Percentiles rank a stretch among this genome's conserved stretches.
Evolutionary conservation across 2,888 invertebrate genomes (phyloP).

Genomic region (Quadroppia sp.): DNA sequence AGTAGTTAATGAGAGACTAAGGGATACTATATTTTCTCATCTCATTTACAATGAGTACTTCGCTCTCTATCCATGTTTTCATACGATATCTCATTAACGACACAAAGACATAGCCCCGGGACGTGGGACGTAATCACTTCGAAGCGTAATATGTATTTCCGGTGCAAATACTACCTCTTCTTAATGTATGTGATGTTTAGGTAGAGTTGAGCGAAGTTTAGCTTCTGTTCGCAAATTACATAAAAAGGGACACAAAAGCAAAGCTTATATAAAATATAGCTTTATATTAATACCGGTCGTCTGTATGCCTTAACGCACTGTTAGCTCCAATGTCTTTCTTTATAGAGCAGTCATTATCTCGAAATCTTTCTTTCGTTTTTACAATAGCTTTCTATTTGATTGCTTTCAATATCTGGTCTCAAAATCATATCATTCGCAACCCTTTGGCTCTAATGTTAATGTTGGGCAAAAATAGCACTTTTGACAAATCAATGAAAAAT

Average conservation of each 20-base stretch:
- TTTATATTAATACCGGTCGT: neutral
- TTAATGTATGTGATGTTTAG: neutral
- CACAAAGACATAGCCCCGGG: neutral
- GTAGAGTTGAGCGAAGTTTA: neutral
- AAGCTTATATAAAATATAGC: neutral
- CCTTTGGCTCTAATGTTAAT: neutral
- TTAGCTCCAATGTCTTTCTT: neutral
- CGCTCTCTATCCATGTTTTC: neutral
- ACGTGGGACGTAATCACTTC: neutral
- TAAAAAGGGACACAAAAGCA: neutral
- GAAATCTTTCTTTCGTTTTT: neutral
- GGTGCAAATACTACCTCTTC: neutral
- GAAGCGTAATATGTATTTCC: slow-evolving; percentile 19
- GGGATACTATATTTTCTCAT: neutral
- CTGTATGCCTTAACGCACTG: slow-evolving; percentile 13
- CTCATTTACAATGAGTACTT: too few species aligned
- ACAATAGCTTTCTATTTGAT: neutral
- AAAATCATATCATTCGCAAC: neutral
- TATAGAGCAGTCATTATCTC: neutral
- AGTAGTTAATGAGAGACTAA: neutral
- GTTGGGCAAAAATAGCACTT: neutral
- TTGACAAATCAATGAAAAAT: neutral
- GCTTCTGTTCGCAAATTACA: neutral
- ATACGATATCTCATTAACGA: slow-evolving; percentile 6
- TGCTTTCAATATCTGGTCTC: neutral